These are phyloP conservation scores for Cassiopea xamachana DNA, from an alignment of 30 jellyfish, hydroid and myxozoan genomes.

Conservation along the genomic window DNA sequence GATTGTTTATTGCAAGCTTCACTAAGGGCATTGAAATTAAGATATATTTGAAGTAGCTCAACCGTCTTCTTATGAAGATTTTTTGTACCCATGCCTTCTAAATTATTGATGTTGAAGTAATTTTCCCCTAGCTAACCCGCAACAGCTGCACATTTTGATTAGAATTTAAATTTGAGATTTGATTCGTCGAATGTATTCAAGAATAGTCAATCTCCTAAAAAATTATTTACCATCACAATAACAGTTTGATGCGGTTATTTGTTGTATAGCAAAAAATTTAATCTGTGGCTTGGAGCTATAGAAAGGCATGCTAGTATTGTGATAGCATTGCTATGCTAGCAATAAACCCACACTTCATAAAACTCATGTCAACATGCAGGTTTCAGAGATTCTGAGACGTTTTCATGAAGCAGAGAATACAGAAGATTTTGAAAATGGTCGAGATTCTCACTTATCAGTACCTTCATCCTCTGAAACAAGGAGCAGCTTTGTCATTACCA, in stretches of 20 bases:
- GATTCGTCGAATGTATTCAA: neutral
- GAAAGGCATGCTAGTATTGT: neutral
- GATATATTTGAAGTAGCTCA: too few relatives aligned
- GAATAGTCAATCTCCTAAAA: neutral
- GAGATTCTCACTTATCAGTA: slow-evolving; percentile 58
- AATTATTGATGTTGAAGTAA: too few relatives aligned
- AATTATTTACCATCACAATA: neutral
- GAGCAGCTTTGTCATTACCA: slow-evolving; percentile 55
- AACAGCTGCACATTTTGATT: neutral
- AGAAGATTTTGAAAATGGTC: slow-evolving; percentile 55
- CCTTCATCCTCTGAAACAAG: slow-evolving; percentile 72
- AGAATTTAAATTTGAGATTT: neutral
- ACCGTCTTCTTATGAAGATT: too few relatives aligned
- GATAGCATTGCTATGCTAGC: slow-evolving; percentile 3
- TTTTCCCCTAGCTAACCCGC: too few relatives aligned
- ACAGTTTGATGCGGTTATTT: neutral
- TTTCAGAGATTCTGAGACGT: slow-evolving; percentile 59
- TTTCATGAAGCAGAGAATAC: slow-evolving; percentile 45
- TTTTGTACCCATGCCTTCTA: too few relatives aligned
- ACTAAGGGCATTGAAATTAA: too few relatives aligned
- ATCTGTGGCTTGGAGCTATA: neutral
- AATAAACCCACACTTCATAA: too few relatives aligned
- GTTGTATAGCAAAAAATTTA: neutral
- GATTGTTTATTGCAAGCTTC: too few relatives aligned
- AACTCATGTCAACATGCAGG: slow-evolving; percentile 53